phyloP scores from a whole-genome alignment of 2,888 invertebrate genomes.

The Eumacrocentrus americanus region DNA sequence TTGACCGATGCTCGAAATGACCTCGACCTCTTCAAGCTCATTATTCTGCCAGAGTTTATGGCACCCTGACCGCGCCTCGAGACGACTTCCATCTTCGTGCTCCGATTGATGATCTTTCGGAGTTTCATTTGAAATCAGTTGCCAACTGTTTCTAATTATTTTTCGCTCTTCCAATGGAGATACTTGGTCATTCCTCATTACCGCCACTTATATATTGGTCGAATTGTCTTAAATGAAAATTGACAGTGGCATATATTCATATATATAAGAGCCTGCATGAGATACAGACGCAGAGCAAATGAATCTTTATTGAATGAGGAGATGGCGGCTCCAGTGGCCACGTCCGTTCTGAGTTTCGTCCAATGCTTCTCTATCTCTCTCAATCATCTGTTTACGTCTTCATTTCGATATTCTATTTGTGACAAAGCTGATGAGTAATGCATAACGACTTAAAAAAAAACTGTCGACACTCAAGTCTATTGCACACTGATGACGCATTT shows the following conservation, averaged over 20 bases:
- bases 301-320: slow-evolving; percentile 10
- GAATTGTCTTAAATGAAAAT: slow-evolving; percentile 11
- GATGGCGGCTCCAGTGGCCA: not conserved
- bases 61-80: slow-evolving; percentile 38
- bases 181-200: slow-evolving; percentile 3
- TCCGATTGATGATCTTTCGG: slow-evolving; percentile 41
- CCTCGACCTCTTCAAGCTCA: slow-evolving; percentile 53
- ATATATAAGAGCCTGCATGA: not conserved
- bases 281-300: not conserved
- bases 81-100: slow-evolving; percentile 55
- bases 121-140: slow-evolving; percentile 55
- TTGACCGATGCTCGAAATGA: slow-evolving; percentile 56
- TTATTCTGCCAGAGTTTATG: slow-evolving; percentile 35
- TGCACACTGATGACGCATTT: too few species aligned
- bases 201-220: not conserved
- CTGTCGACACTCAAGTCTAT: too few species aligned
- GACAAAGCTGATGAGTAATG: too few species aligned
- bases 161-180: not conserved
- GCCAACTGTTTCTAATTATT: too few species aligned
- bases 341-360: slow-evolving; percentile 1
- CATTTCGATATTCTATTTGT: too few species aligned
- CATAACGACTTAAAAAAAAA: too few species aligned
- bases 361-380: not conserved
- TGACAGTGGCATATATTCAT: not conserved
- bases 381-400: not conserved